Evolutionary conservation across 2,113 vertebrate genomes (phyloP).

Genomic region (Orientallactaga bullata): DNA sequence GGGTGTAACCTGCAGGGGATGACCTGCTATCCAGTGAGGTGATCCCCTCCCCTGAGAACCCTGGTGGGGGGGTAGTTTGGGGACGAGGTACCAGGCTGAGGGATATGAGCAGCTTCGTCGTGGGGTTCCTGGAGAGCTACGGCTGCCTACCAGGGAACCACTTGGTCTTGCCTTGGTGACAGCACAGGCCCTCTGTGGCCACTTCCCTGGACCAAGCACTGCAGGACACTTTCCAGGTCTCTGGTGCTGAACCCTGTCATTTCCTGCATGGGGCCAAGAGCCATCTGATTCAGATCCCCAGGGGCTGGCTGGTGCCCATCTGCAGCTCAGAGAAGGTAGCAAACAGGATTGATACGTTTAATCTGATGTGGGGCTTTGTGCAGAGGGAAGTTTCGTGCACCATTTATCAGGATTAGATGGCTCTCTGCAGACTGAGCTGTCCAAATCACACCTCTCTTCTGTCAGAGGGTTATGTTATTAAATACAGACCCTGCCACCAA

Average conservation of each 20-base stretch:
- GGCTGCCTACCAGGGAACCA: rapidly evolving
- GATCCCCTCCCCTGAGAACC: background rate
- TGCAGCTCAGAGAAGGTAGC: background rate
- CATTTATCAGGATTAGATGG: conserved; percentile 64
- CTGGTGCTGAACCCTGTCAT: background rate
- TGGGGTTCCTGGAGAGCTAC: background rate
- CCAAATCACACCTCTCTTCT: background rate
- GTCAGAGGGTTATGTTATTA: conserved; percentile 4
- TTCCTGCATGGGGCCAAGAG: background rate
- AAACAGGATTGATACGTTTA: conserved; percentile 74
- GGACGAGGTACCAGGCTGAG: rapidly evolving
- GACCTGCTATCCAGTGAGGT: background rate
- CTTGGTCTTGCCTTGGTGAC: background rate
- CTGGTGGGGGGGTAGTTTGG: background rate
- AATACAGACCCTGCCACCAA: background rate
- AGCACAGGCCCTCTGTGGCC: rapidly evolving
- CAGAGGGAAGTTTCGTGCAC: background rate
- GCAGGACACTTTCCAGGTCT: rapidly evolving
- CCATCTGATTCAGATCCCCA: background rate
- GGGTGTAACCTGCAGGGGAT: rapidly evolving
- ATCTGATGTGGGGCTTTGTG: background rate
- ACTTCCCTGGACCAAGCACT: rapidly evolving
- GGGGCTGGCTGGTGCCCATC: background rate
- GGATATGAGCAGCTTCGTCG: background rate
- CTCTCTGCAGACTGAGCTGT: background rate